phyloP scores from a whole-genome alignment of 2,113 vertebrate genomes.

The Perca schrenkii region DNA sequence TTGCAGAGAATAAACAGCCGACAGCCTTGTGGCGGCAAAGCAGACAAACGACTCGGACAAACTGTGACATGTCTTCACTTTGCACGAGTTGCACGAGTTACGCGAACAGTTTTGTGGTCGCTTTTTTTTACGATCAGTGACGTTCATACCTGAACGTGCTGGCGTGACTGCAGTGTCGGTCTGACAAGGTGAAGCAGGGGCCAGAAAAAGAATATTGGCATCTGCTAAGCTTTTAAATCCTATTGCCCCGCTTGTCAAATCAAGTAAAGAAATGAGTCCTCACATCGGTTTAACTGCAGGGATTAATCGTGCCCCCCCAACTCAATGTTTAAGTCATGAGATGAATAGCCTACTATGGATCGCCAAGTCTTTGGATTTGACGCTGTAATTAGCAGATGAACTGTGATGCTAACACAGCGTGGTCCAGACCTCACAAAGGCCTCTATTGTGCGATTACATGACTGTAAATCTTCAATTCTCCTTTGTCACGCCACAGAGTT shows the following conservation, averaged over 20 bases:
- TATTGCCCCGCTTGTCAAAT: slow-evolving; percentile 66
- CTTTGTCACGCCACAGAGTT: slow-evolving; percentile 63
- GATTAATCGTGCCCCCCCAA: slow-evolving; percentile 58
- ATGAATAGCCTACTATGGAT: slow-evolving; percentile 52
- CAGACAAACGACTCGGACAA: slow-evolving; percentile 46
- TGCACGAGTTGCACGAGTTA: no score
- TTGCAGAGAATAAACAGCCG: slow-evolving; percentile 60
- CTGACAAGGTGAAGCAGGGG: slow-evolving; percentile 45
- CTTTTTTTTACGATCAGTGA: neutral
- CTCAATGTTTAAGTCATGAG: slow-evolving; percentile 65
- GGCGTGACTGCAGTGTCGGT: slow-evolving; percentile 3
- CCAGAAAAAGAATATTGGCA: slow-evolving; percentile 51
- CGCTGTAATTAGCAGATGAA: slow-evolving; percentile 72
- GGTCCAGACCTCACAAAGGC: slow-evolving; percentile 59
- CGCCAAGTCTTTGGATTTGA: slow-evolving; percentile 57
- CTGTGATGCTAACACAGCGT: slow-evolving; percentile 57
- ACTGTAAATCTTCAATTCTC: slow-evolving; percentile 49
- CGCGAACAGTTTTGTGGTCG: no score
- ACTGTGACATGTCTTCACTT: slow-evolving; percentile 55
- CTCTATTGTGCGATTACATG: slow-evolving; percentile 50
- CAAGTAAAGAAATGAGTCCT: slow-evolving; percentile 69
- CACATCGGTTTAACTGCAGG: slow-evolving; percentile 62
- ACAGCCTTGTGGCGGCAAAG: slow-evolving; percentile 48
- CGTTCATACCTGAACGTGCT: slow-evolving; percentile 24
- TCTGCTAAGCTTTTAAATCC: slow-evolving; percentile 68